Base-by-base conservation (phyloP, 2,797 vertebrate genomes). In the Danio jaintianensis region DNA sequence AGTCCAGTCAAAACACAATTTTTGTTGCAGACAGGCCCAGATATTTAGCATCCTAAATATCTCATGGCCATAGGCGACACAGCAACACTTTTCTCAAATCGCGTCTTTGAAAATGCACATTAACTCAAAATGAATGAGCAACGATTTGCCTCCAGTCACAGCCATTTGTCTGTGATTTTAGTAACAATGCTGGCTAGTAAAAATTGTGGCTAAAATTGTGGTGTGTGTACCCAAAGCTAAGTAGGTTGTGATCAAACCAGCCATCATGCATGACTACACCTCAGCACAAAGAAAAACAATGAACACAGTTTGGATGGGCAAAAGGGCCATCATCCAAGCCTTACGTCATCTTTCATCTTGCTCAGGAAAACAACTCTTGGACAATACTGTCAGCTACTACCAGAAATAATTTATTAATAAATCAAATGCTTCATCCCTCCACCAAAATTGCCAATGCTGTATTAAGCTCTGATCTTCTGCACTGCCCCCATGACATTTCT, bases 281-380 rank as follows among this genome's bases (percentile, higher is more conserved):
- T 85, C 80, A 16, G 83, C 80, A 82, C 84, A 91, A 87, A 89
- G 80, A 64, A 82, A 84, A 90, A 94, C 92, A 93, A 93, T 91
- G 91, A 85, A 88, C 87, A 82, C 88, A 90, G 89, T 91, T 92
- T 93, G 86, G 88, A 86, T 86, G 53, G 59, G 52, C 68, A 69
- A 75, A 56, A 55, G 78, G 80, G 74, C 75, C 55, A 71, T 47
- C 85, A 87, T 78, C 79, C 56, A 78, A 84, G 66, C 86, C 89
- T 94, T 92, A 91, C 92, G 91, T 93, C 92, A 93, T 75, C 73
- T 82, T 79, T 80, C 80, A 79, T 84, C 82, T 84, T 82, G 78
- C 59, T 59, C 62, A 74, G 75, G 62, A 73, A 62, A 82, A 62
- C 16, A 74, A 64, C 20, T 67, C 36, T 47, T 42, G 67, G 15